Evolutionary conservation across 2,113 vertebrate species (phyloP), one percentile per base, ranked within the genome.

Genomic region (Poeciliopsis retropinna): DNA sequence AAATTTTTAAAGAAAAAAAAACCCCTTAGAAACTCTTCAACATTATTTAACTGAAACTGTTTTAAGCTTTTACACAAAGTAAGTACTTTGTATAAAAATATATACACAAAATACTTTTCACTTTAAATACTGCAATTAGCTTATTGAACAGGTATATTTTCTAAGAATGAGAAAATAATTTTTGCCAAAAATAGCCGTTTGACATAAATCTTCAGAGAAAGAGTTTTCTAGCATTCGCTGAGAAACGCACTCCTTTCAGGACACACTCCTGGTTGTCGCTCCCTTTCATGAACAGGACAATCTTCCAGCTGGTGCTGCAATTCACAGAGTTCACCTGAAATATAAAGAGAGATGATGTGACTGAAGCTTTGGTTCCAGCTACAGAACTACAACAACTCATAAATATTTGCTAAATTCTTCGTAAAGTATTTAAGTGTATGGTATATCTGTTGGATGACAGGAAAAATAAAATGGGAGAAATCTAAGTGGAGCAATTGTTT

Each of bases 251-350:
- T 94, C 98, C 98, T 94, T 99, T 99, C 3, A 99, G 89, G 78
- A 98, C 95, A 83, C 97, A 93, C 28, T 99, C 98, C 84, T 98
- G 98, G 90, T 99, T 99, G 85, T 99, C 98, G 0, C 96, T 95
- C 98, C 98, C 99, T 90, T 99, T 99, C 98, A 99, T 99, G 76
- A 99, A 99, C 44, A 99, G 94, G 67, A 99, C 97, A 1, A 99
- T 98, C 86, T 99, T 99, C 98, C 98, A 99, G 93, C 97, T 99
- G 39, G 98, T 99, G 83, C 96, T 99, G 88, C 98, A 99, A 92
- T 99, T 99, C 84, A 99, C 98, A 0, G 98, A 99, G 92, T 99
- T 99, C 44, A 99, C 98, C 98, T 99, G 76, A 34, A 85, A 88
- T 63, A 88, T 30, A 86, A 74, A 73, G 28, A 66, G 69, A 76